Conservation (phyloP, 2,888 invertebrate species). For the Agapetus fuscipes region DNA sequence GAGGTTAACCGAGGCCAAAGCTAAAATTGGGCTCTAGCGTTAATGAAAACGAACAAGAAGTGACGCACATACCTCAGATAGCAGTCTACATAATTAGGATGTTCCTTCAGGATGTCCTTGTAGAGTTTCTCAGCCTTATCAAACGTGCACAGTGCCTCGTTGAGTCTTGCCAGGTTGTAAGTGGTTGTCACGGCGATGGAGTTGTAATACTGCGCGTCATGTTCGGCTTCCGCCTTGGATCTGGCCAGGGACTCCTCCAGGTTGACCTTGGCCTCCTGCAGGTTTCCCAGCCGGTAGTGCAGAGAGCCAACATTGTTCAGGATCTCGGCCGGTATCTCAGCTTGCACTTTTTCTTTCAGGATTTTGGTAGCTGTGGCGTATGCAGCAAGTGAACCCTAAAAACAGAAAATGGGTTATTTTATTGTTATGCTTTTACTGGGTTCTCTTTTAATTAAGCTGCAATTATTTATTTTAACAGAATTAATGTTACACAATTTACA, state of each 20-base stretch:
- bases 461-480: no score
- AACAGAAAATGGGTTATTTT: constrained; percentile 7
- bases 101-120: constrained; percentile 92
- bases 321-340: constrained; percentile 95
- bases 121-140: constrained; percentile 94
- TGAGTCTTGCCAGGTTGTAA: constrained; percentile 89
- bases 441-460: no score
- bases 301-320: constrained; percentile 94
- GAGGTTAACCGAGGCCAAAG: no score
- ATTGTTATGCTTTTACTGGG: no score
- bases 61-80: constrained; percentile 49
- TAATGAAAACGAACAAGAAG: no score
- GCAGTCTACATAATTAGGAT: constrained; percentile 97
- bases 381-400: constrained; percentile 74
- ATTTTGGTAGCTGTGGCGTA: constrained; percentile 92
- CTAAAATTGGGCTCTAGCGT: no score
- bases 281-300: constrained; percentile 80
- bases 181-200: constrained; percentile 94
- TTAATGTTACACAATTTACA: no score
- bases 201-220: constrained; percentile 91
- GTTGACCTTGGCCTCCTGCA: constrained; percentile 73
- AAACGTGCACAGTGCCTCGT: constrained; percentile 85
- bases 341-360: constrained; percentile 83
- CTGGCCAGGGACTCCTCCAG: constrained; percentile 77
- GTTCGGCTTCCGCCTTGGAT: constrained; percentile 72